Evolutionary conservation across 2,888 invertebrate species (phyloP).

Genomic region (Pediacus dermestoides): DNA sequence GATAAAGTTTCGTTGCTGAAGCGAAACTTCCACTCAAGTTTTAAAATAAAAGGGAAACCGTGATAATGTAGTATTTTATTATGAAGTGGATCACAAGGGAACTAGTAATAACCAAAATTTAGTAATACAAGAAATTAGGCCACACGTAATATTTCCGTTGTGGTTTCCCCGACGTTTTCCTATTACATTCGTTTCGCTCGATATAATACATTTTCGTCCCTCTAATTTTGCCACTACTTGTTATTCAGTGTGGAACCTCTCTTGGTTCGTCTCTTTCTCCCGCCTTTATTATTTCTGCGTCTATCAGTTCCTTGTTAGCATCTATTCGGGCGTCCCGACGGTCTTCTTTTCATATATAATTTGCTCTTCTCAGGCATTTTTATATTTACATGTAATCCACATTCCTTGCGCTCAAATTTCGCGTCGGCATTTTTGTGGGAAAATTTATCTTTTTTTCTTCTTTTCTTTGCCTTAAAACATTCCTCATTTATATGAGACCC

Average conservation of each 20-base stretch:
- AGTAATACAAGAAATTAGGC: conserved; percentile 22
- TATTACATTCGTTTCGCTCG: conserved; percentile 38
- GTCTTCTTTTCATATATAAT: conserved; percentile 39
- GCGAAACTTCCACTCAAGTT: too few relatives aligned
- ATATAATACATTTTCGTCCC: conserved; percentile 38
- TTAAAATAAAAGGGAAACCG: background rate
- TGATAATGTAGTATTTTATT: conserved; percentile 2
- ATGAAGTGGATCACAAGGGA: conserved; percentile 23
- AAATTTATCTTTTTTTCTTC: conserved; percentile 32
- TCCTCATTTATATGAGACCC: conserved; percentile 27
- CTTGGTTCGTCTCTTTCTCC: conserved; percentile 29
- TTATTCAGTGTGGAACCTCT: conserved; percentile 40
- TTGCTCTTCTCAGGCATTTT: conserved; percentile 38
- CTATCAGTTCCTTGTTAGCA: conserved; percentile 46
- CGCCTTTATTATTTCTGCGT: conserved; percentile 43
- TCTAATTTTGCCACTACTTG: conserved; percentile 42
- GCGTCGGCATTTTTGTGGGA: conserved; percentile 30
- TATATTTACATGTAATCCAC: conserved; percentile 41
- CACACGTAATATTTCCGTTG: conserved; percentile 30
- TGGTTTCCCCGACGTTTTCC: conserved; percentile 29
- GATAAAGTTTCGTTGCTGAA: too few relatives aligned
- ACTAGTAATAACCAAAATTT: conserved; percentile 24
- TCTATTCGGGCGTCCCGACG: conserved; percentile 33
- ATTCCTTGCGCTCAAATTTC: conserved; percentile 33
- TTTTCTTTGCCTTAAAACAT: conserved; percentile 13